phyloP scores from a whole-genome alignment of 1,140 invertebrate genomes.

The Frieseomelitta varia region DNA sequence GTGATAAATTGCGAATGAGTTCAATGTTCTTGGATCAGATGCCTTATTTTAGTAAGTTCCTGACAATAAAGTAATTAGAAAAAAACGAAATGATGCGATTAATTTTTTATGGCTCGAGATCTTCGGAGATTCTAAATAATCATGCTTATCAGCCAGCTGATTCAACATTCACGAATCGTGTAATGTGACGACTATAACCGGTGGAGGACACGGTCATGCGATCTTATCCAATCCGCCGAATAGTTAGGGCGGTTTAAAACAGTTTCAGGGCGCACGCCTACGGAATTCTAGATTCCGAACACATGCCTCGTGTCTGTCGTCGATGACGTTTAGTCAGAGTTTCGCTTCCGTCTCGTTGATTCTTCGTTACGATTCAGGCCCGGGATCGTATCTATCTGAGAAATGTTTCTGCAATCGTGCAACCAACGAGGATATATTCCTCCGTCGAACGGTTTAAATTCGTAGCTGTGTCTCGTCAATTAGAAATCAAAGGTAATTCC shows the following conservation, averaged over 20 bases:
- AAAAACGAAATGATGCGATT: not conserved
- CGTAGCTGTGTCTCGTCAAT: not conserved
- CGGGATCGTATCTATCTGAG: not conserved
- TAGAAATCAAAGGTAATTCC: not conserved
- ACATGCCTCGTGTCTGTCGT: constrained; percentile 50
- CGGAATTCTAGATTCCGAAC: constrained; percentile 64
- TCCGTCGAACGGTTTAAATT: not conserved
- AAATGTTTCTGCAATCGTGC: not conserved
- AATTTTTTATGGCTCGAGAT: too few relatives aligned
- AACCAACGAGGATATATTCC: not conserved
- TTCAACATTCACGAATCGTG: not conserved
- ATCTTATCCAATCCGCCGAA: constrained; percentile 36
- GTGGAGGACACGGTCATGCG: constrained; percentile 20
- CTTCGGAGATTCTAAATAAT: not conserved
- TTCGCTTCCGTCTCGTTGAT: constrained; percentile 49
- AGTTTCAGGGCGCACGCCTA: constrained; percentile 65
- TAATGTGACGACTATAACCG: not conserved
- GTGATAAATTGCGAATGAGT: not conserved
- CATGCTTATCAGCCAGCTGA: not conserved
- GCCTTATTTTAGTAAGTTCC: not conserved
- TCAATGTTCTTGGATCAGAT: not conserved
- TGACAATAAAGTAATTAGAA: not conserved
- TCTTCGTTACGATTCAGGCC: not conserved
- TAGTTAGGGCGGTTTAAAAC: constrained; percentile 61
- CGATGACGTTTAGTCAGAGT: constrained; percentile 58